Base-by-base conservation (phyloP, 2,888 invertebrate species). In the Temnothorax unifasciatus region DNA sequence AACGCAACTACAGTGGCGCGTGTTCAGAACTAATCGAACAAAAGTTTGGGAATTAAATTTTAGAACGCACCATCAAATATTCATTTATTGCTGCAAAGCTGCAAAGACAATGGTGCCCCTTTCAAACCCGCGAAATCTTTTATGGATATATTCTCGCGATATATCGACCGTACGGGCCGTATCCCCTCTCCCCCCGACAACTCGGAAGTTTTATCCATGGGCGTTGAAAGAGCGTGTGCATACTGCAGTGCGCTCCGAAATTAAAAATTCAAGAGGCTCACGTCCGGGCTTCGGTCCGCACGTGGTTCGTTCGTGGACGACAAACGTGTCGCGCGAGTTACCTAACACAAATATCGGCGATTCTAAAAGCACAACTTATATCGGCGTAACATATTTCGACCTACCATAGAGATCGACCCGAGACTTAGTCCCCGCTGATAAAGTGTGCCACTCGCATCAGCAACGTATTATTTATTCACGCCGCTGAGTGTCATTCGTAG, bases 221-320 rank as follows among this genome's bases (percentile, higher is more conserved):
- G 25, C n/a, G n/a, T 71, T 71, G 25, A 79, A 79, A 79, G 54
- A 41, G 59, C 13, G 57, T 79, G 59, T 59, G 59, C 71, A 71
- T 79, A 71, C 47, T 47, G 79, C 71, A 79, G 71, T 71, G 47
- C 47, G 69, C 59, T 25, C 57, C 47, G 38, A 47, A 71, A 71
- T 79, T 71, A 79, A 79, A 79, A 69, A 79, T 79, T 79, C 59
- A 79, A 38, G 47, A 71, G 47, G 2, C 34, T 69, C 69, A 57
- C 68, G 64, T 52, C 64, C 64, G 63, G 3, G 38, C 15, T 38
- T 44, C 21, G n/a, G 25, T 5, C 13, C n/a, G 4, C 64, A 29
- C 29, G 66, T 68, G 44, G 54, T 57, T 47, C 57, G 69, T 57
- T 68, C 66, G 41, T 21, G 18, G 44, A 41, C 41, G 44, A 25